A percentile compares a stretch with the other conserved stretches of the same genome.
Conservation (phyloP, 2,888 invertebrate species). For the Athrips mouffetella region DNA sequence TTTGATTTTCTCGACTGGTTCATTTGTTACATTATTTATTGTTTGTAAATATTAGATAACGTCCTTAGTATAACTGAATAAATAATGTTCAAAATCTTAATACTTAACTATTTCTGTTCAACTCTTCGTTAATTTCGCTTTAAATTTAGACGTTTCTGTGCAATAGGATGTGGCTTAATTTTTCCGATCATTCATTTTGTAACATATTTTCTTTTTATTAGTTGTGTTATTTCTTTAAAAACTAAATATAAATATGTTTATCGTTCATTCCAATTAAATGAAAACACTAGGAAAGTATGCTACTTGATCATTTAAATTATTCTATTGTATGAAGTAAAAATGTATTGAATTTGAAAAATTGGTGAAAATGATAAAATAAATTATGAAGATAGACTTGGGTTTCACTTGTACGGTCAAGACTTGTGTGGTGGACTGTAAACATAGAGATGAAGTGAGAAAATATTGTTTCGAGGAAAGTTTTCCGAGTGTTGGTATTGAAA, state of each 20-base stretch:
- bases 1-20: constrained; percentile 48
- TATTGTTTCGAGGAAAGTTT: constrained; percentile 5
- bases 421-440: neutral
- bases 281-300: constrained; percentile 70
- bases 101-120: constrained; percentile 34
- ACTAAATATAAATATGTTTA: constrained; percentile 72
- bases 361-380: constrained; percentile 77
- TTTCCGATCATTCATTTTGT: constrained; percentile 50
- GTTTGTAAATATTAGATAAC: constrained; percentile 69
- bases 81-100: constrained; percentile 57
- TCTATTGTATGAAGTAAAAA: constrained; percentile 72
- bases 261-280: constrained; percentile 77
- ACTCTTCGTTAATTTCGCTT: constrained; percentile 34
- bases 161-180: constrained; percentile 69
- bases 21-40: constrained; percentile 73
- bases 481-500: constrained; percentile 16
- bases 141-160: constrained; percentile 51
- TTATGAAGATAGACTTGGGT: constrained; percentile 62
- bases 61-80: constrained; percentile 48
- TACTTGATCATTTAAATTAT: constrained; percentile 77
- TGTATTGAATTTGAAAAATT: constrained; percentile 76
- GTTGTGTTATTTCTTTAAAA: constrained; percentile 74
- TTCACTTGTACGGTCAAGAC: constrained; percentile 28
- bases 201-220: constrained; percentile 60
- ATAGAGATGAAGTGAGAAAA: neutral